These are phyloP conservation scores for Eretmocerus hayati DNA, from an alignment of 2,888 invertebrate species.

Conservation along the genomic window DNA sequence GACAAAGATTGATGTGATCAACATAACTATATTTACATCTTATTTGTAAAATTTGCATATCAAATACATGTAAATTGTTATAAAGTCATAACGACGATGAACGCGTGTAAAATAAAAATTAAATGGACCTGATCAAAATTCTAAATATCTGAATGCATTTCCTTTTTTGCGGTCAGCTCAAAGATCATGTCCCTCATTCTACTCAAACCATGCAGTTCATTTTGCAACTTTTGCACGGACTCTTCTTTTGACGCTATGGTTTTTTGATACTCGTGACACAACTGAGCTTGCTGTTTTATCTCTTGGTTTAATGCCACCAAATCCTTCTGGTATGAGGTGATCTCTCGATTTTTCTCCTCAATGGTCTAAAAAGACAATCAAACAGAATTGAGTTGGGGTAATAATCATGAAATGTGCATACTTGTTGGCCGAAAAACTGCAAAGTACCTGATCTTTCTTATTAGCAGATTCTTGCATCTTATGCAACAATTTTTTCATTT, in stretches of 20 bases:
- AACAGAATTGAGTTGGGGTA: no score
- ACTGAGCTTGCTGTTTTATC: constrained; percentile 31
- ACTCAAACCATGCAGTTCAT: constrained; percentile 34
- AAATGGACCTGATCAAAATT: not conserved
- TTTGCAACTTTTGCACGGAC: constrained; percentile 27
- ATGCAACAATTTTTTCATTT: constrained; percentile 25
- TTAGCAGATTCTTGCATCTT: constrained; percentile 31
- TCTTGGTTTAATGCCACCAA: constrained; percentile 37
- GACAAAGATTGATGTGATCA: no score
- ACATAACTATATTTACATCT: no score
- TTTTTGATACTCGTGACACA: constrained; percentile 31
- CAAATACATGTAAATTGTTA: no score
- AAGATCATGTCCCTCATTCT: constrained; percentile 42
- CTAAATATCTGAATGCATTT: not conserved
- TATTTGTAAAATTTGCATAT: no score
- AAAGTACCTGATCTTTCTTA: constrained; percentile 34
- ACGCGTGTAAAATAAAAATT: no score
- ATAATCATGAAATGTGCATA: no score
- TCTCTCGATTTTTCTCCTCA: constrained; percentile 32
- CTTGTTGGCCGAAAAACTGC: no score
- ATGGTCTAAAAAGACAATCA: constrained; percentile 27
- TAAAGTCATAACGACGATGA: no score
- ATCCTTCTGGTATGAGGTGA: constrained; percentile 30
- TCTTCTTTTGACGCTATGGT: constrained; percentile 35
- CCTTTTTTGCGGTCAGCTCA: constrained; percentile 38